These are phyloP conservation scores for Tanypteryx hageni DNA, from an alignment of 2,888 invertebrate genomes.

Conservation along the genomic window DNA sequence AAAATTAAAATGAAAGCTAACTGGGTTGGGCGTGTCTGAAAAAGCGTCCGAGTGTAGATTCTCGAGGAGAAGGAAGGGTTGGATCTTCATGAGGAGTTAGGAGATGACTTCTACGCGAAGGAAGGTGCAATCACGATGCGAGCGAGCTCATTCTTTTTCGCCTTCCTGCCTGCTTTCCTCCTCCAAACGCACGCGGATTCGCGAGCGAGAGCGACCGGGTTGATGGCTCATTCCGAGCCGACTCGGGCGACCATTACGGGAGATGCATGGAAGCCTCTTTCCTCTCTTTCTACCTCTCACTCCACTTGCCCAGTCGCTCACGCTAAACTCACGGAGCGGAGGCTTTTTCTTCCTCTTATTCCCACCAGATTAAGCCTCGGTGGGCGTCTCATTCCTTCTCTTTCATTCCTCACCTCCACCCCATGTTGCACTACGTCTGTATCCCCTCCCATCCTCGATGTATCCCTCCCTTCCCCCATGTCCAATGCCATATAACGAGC, in stretches of 20 bases:
- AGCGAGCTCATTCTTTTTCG: not conserved
- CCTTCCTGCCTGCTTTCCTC: not conserved
- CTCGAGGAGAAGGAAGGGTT: too few species aligned
- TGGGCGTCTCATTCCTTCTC: not conserved
- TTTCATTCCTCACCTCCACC: not conserved
- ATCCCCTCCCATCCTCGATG: not conserved
- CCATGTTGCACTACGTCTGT: not conserved
- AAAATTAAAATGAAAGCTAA: not conserved
- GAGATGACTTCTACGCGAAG: not conserved
- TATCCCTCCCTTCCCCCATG: not conserved
- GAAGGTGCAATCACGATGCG: not conserved
- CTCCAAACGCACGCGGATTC: not conserved
- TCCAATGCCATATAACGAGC: not conserved
- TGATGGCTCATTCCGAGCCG: conserved; percentile 31
- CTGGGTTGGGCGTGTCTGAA: not conserved
- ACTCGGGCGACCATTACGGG: not conserved
- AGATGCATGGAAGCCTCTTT: not conserved
- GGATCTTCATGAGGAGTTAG: too few species aligned
- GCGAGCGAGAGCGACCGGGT: not conserved
- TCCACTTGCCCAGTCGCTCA: not conserved
- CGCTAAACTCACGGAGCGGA: not conserved
- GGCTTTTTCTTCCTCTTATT: not conserved
- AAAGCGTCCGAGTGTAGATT: not conserved
- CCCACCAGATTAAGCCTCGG: not conserved
- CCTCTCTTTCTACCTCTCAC: not conserved